These are phyloP conservation scores for Dendronephthya gigantea DNA, from an alignment of 64 coral and sea anemone genomes.

Conservation along the genomic window DNA sequence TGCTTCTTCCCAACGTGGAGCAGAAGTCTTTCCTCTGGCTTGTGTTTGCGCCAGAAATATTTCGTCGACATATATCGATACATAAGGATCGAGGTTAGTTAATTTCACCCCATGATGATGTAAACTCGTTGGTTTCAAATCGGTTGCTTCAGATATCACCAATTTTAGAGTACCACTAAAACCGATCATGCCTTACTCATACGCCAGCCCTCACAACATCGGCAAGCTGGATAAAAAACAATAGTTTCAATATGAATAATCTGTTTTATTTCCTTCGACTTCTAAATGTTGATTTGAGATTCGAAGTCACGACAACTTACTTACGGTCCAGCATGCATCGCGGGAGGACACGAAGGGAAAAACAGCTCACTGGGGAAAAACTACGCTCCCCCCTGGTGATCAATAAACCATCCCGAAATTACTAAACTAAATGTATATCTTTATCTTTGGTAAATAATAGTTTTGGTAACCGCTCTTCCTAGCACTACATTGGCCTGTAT, in stretches of 20 bases:
- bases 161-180: slow-evolving; percentile 85
- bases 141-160: slow-evolving; percentile 67
- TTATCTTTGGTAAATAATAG: too few species aligned
- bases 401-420: too few species aligned
- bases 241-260: background rate
- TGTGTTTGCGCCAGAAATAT: slow-evolving; percentile 80
- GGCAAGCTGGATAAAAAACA: background rate
- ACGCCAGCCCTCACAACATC: slow-evolving; percentile 2
- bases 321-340: background rate
- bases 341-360: background rate
- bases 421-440: too few species aligned
- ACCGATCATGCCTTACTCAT: slow-evolving; percentile 61
- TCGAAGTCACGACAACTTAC: background rate
- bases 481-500: too few species aligned
- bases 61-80: slow-evolving; percentile 88
- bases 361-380: too few species aligned
- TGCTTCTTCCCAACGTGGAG: slow-evolving; percentile 82
- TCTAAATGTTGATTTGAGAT: background rate
- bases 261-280: background rate
- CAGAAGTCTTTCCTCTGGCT: slow-evolving; percentile 76
- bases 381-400: too few species aligned
- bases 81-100: slow-evolving; percentile 70
- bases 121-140: slow-evolving; percentile 72
- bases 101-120: slow-evolving; percentile 63
- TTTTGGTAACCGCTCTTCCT: too few species aligned